Conservation (phyloP, 2,113 vertebrate genomes). For the Chlorodrepanis virens region DNA sequence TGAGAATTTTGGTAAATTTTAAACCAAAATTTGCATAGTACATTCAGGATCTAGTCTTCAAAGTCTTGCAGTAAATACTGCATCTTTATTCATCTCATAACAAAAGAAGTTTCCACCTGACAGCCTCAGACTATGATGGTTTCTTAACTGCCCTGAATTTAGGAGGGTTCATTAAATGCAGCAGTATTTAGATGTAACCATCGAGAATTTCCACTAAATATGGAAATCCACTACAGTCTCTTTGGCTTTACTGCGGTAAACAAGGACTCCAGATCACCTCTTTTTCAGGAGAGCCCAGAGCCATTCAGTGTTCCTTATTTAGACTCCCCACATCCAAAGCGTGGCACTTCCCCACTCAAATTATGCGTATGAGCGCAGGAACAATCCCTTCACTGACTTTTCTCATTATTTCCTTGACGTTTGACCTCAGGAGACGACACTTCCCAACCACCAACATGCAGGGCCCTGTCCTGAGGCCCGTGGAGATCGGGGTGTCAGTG, state of each 20-base stretch:
- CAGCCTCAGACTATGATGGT: neutral
- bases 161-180: neutral
- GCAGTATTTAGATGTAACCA: neutral
- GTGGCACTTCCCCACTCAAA: neutral
- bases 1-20: neutral
- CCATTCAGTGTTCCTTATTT: neutral
- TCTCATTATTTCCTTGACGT: neutral
- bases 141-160: neutral
- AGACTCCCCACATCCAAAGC: neutral
- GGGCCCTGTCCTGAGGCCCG: neutral
- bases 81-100: neutral
- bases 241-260: neutral
- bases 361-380: accelerated
- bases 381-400: too few species aligned
- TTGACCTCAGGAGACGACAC: accelerated
- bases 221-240: neutral
- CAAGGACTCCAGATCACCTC: neutral
- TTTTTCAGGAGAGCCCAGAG: neutral
- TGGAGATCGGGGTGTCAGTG: accelerated
- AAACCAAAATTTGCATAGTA: neutral
- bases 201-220: neutral
- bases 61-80: neutral
- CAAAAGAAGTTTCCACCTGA: neutral
- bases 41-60: neutral
- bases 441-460: accelerated